A percentile compares a stretch with the other conserved stretches of the same genome.
Evolutionary conservation across 2,888 invertebrate species (phyloP).

Genomic region (Homarus gammarus): DNA sequence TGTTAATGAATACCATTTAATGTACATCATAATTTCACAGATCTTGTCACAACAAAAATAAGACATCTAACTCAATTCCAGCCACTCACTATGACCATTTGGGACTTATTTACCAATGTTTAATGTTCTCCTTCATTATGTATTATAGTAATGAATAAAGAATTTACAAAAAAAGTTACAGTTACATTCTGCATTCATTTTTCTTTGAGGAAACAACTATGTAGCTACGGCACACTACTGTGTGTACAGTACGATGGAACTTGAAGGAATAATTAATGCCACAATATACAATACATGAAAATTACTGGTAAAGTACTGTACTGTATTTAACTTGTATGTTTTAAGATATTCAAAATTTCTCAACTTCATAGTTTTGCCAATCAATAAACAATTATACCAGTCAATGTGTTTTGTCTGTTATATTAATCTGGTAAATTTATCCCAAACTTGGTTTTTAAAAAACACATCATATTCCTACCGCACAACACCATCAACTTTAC

Average conservation of each 20-base stretch:
- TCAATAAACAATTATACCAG: neutral
- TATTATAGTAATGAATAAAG: neutral
- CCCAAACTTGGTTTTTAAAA: neutral
- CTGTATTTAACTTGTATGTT: too few relatives aligned
- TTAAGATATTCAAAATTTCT: too few relatives aligned
- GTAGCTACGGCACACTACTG: too few relatives aligned
- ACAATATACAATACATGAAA: too few relatives aligned
- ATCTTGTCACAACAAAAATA: conserved; percentile 29
- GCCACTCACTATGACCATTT: conserved; percentile 18
- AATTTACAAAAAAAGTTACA: too few relatives aligned
- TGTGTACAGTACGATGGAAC: too few relatives aligned
- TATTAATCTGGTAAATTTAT: conserved; percentile 13
- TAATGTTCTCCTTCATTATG: neutral
- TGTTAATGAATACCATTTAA: conserved; percentile 23
- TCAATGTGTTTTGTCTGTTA: neutral
- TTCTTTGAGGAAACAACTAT: too few relatives aligned
- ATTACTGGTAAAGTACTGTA: too few relatives aligned
- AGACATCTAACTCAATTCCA: conserved; percentile 32
- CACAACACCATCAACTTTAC: conserved; percentile 55
- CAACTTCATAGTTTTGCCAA: too few relatives aligned
- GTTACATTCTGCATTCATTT: too few relatives aligned
- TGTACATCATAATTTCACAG: conserved; percentile 31
- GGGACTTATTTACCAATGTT: neutral
- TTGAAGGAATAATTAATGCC: too few relatives aligned
- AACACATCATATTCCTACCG: conserved; percentile 48